phyloP scores from a whole-genome alignment of 2,888 invertebrate species.

The Alloscopus bannaensis region DNA sequence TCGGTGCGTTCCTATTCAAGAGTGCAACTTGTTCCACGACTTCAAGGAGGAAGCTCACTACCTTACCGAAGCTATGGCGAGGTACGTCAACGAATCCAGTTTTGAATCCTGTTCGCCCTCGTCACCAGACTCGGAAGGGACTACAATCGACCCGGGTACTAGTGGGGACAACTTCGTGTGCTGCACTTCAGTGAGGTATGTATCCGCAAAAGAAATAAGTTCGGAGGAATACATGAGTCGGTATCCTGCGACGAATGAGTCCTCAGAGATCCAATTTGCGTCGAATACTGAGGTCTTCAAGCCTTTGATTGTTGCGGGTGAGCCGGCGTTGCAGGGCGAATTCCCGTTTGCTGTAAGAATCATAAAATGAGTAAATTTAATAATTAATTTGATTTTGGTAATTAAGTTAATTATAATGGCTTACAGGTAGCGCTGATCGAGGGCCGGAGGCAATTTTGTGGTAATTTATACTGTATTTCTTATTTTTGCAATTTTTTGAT shows the following conservation, averaged over 20 bases:
- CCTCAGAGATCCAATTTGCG: neutral
- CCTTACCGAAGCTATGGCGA: neutral
- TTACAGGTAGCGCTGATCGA: constrained; percentile 50
- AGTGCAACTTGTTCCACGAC: constrained; percentile 17
- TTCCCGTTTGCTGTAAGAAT: no score
- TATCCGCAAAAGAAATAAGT: constrained; percentile 4
- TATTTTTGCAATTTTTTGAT: no score
- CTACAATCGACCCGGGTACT: no score
- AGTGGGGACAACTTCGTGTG: constrained; percentile 34
- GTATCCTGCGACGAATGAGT: neutral
- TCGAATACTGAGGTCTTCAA: neutral
- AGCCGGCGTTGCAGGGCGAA: constrained; percentile 48
- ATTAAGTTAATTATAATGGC: neutral
- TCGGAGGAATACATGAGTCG: constrained; percentile 28
- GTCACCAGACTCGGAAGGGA: no score
- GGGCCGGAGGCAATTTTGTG: constrained; percentile 52
- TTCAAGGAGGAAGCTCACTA: neutral
- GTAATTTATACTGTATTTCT: neutral
- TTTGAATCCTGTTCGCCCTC: no score
- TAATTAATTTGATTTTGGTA: no score
- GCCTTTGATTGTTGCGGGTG: constrained; percentile 16
- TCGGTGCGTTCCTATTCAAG: constrained; percentile 19
- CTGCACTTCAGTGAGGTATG: constrained; percentile 37
- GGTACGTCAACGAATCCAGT: constrained; percentile 7
- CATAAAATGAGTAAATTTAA: no score